These are phyloP conservation scores for Karalla daura DNA, from an alignment of 2,797 vertebrate genomes.

Conservation along the genomic window DNA sequence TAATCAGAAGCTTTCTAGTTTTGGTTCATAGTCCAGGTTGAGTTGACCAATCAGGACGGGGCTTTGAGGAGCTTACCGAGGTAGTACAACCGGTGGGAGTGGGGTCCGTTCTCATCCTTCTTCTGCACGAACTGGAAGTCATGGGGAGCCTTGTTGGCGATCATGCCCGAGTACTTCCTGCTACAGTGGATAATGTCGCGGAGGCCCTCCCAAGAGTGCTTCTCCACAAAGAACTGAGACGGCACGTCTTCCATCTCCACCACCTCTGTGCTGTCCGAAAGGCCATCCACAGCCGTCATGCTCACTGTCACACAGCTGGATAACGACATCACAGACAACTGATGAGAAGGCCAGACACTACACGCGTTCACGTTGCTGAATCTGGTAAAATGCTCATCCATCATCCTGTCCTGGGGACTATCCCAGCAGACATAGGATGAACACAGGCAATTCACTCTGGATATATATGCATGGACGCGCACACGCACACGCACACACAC, in stretches of 20 bases:
- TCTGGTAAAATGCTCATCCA: not conserved
- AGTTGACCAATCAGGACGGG: no score
- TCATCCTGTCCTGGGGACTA: no score
- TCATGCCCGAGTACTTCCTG: constrained; percentile 95
- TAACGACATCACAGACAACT: constrained; percentile 14
- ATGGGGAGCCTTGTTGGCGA: constrained; percentile 96
- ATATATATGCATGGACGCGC: no score
- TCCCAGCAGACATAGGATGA: no score
- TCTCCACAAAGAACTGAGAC: constrained; percentile 94
- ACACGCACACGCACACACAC: no score
- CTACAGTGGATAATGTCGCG: constrained; percentile 96
- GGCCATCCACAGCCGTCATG: constrained; percentile 91
- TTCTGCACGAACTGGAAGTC: constrained; percentile 98
- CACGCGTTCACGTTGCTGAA: not conserved
- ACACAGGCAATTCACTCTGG: no score
- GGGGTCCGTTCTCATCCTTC: constrained; percentile 90
- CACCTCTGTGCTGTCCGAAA: constrained; percentile 86
- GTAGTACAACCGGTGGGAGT: constrained; percentile 97
- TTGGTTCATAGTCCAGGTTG: no score
- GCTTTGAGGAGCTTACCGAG: constrained; percentile 94
- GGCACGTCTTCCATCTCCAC: constrained; percentile 91
- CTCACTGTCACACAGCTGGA: constrained; percentile 83
- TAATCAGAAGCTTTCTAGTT: no score
- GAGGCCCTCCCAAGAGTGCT: constrained; percentile 96
- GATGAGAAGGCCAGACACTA: constrained; percentile 1